Evolutionary conservation across 2,888 invertebrate genomes (phyloP), one percentile per base, ranked within the genome.

Genomic region (Oscheius sp.): DNA sequence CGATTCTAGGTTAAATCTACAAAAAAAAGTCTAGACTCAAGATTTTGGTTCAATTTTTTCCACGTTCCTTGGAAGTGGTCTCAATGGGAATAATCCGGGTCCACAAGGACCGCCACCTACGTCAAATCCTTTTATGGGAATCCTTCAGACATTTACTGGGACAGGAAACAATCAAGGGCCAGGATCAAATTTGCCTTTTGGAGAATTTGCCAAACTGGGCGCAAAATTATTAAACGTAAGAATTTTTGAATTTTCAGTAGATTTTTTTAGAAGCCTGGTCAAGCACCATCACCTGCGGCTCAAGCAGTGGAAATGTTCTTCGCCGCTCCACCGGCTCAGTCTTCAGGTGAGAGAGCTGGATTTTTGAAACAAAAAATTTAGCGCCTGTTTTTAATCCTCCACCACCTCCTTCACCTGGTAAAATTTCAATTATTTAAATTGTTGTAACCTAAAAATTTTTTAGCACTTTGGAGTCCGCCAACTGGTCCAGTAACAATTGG

Each of bases 91-190:
- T 26, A 51, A 50, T 51, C 64, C 64, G 4, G 50, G 38, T 26
- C 44, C 44, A 26, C 38, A 26, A 22, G 36, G 26, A 2, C 38
- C 51, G 5, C 24, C 51, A 5, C 20, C 51, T 6, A n/a, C 33
- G 12, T 26, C 45, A 12, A 62, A 50, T 50, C 62, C 62, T n/a
- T 62, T 62, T 45, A 32, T 32, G 47, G 78, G 70, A 71, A 5
- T 67, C 74, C 28, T 70, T 71, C 62, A 70, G 68, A 66, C 70
- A 64, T 77, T 77, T 26, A 72, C 75, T 8, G 51, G 56, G n/a
- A 71, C 67, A 6, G 77, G 74, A 30, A 74, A 69, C 49, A 62
- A 68, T 36, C 70, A 67, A n/a, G 72, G 74, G 9, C 45, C 68
- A 8, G 74, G 74, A 32, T 63, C 50, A 30, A 67, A 67, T 41